phyloP scores from a whole-genome alignment of 2,113 vertebrate genomes.

The Clinocottus analis region DNA sequence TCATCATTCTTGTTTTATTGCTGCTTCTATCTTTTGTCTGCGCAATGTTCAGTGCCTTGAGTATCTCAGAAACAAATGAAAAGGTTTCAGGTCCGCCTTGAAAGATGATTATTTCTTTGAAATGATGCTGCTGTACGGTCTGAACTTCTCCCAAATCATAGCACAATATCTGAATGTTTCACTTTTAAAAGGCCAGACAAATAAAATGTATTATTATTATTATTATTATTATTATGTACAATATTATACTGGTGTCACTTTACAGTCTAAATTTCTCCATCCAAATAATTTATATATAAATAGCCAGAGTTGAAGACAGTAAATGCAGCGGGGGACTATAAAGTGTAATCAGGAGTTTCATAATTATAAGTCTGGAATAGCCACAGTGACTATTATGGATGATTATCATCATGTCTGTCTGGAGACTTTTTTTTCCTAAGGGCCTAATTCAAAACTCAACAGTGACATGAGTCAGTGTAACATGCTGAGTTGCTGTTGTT shows the following conservation, averaged over 20 bases:
- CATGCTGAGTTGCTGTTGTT: constrained; percentile 6
- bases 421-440: neutral
- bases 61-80: too few relatives aligned
- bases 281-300: neutral
- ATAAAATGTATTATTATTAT: too few relatives aligned
- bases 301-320: neutral
- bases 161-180: too few relatives aligned
- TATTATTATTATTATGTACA: neutral
- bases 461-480: neutral
- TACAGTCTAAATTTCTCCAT: neutral
- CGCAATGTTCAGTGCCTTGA: too few relatives aligned
- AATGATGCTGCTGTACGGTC: too few relatives aligned
- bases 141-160: too few relatives aligned
- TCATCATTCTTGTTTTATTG: too few relatives aligned
- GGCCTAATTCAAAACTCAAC: constrained; percentile 2
- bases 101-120: too few relatives aligned
- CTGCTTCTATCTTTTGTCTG: too few relatives aligned
- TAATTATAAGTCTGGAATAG: neutral
- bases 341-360: neutral
- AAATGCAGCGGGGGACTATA: neutral
- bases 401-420: neutral
- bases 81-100: too few relatives aligned
- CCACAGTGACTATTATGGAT: neutral
- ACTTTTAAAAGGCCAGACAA: too few relatives aligned
- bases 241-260: neutral